Evolutionary conservation across 1,140 invertebrate species (phyloP).

Genomic region (silkworm (Bombyx mori)): ASM3026992v2 NC_085130.1:11305001-11305500

Average conservation of each 20-base stretch:
- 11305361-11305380: too few relatives aligned
- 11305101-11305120: neutral
- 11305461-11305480: too few relatives aligned
- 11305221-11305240: neutral
- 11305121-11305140: constrained; percentile 1
- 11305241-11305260: neutral
- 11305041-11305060: neutral
- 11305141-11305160: neutral
- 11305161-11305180: neutral
- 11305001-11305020: too few relatives aligned
- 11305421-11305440: too few relatives aligned
- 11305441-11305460: too few relatives aligned
- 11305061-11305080: neutral
- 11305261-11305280: neutral
- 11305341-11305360: neutral
- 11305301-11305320: neutral
- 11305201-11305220: neutral
- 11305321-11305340: neutral
- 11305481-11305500: too few relatives aligned
- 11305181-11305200: neutral
- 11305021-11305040: too few relatives aligned
- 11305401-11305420: too few relatives aligned
- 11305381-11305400: too few relatives aligned
- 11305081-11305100: neutral
- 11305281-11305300: neutral